Evolutionary conservation across 1,140 invertebrate genomes (phyloP), one percentile per base, ranked within the genome.

Genomic region (Caenorhabditis remanei): DNA sequence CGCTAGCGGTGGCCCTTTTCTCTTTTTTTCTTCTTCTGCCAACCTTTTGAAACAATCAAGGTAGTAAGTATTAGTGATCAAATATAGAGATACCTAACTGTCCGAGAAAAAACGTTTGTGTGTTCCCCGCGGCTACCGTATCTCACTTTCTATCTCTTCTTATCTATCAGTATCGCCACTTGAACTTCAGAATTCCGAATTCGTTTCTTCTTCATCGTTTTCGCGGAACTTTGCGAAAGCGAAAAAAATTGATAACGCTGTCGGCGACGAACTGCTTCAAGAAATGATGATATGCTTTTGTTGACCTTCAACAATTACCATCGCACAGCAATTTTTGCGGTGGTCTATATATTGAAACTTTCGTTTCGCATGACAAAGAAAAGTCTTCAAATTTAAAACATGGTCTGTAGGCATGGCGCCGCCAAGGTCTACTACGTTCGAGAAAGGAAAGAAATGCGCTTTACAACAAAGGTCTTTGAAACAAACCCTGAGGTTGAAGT

Each of bases 271-370:
- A 79, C 71, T 79, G 43, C 71, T 79, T 79, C 71, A 79, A 53
- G n/a, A 79, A 79, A 24, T 79, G 71, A 79, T 79, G 71, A 79
- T 79, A 79, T 79, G 71, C 71, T 21, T 53, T 48, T 71, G 24
- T 46, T 79, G 71, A 79, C 71, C 71, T 79, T 79, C 71, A 50
- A 79, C 71, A 79, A 79, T 79, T 79, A 79, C 71, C 46, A 71
- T 13, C 71, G 46, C 71, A 79, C 46, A 79, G 71, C n/a, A 79
- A 13, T 79, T 79, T 79, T 79, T 79, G 71, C 71, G 71, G 71
- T 79, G 71, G 71, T 79, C 71, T 79, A 24, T 50, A 50, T 79
- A 79, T 53, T 79, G 71, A 79, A 79, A 79, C 71, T 79, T 50
- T 79, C 46, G 46, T 79, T 79, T 79, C 46, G n/a, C 19, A 48